These are phyloP conservation scores for Xylocampa areola DNA, from an alignment of 2,888 invertebrate species.

Conservation along the genomic window DNA sequence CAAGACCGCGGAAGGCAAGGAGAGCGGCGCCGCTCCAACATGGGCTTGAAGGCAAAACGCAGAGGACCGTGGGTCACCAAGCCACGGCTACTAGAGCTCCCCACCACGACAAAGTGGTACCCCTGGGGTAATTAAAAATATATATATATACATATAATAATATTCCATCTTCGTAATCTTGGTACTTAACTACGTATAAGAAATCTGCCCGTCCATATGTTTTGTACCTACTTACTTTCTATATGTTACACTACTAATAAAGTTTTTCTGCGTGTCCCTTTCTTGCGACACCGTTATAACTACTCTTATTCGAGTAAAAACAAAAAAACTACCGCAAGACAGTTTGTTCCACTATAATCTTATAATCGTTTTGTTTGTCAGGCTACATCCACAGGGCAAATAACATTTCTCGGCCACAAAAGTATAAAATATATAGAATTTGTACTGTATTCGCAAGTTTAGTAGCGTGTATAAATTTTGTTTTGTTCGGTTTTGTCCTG, in stretches of 20 bases:
- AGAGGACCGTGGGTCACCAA: too few relatives aligned
- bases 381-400: conserved; percentile 18
- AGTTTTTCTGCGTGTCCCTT: conserved; percentile 6
- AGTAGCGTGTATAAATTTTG: conserved; percentile 41
- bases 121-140: too few relatives aligned
- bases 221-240: too few relatives aligned
- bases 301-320: conserved; percentile 16
- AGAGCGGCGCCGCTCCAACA: too few relatives aligned
- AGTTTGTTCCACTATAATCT: conserved; percentile 37
- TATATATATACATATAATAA: too few relatives aligned
- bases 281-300: conserved; percentile 1
- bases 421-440: conserved; percentile 26
- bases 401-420: conserved; percentile 44
- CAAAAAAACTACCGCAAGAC: conserved; percentile 33
- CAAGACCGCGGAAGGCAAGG: too few relatives aligned
- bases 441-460: conserved; percentile 30
- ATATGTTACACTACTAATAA: neutral
- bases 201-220: too few relatives aligned
- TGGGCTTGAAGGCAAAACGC: too few relatives aligned
- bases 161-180: too few relatives aligned
- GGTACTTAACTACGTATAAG: too few relatives aligned
- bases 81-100: too few relatives aligned
- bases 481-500: conserved; percentile 48
- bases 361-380: conserved; percentile 52
- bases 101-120: too few relatives aligned